phyloP scores from a whole-genome alignment of 2,888 invertebrate species.

The Cacoxenus indagator region DNA sequence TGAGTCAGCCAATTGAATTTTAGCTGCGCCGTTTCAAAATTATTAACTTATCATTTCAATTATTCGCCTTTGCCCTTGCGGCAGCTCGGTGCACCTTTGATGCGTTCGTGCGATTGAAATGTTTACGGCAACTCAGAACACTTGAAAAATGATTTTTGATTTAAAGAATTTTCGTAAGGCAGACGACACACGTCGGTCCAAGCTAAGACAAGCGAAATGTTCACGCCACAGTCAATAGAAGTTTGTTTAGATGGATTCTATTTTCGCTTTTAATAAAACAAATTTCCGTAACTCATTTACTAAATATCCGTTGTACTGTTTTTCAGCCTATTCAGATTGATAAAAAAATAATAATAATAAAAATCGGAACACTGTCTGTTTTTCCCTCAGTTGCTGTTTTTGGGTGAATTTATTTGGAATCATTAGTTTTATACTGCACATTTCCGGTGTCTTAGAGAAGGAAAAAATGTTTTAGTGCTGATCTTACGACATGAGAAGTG shows the following conservation, averaged over 20 bases:
- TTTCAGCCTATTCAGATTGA: background rate
- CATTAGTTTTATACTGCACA: background rate
- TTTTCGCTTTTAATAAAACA: background rate
- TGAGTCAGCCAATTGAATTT: background rate
- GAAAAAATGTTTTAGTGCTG: too few relatives aligned
- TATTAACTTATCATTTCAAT: constrained; percentile 8
- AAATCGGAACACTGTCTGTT: background rate
- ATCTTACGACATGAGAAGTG: too few relatives aligned
- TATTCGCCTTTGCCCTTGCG: background rate
- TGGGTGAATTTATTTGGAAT: background rate
- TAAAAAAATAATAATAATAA: background rate
- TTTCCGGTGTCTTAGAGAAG: too few relatives aligned
- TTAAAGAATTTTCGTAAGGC: background rate
- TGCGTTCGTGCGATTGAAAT: background rate
- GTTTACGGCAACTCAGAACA: background rate
- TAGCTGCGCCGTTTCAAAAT: background rate
- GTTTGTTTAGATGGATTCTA: background rate
- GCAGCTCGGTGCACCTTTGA: too few relatives aligned
- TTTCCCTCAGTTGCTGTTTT: background rate
- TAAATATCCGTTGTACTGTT: background rate
- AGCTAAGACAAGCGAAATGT: too few relatives aligned
- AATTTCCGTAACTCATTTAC: constrained; percentile 2
- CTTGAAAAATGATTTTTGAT: background rate
- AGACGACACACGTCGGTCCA: background rate
- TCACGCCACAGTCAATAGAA: background rate